Evolutionary conservation across 2,113 vertebrate genomes (phyloP).

Genomic region (Calypte anna): DNA sequence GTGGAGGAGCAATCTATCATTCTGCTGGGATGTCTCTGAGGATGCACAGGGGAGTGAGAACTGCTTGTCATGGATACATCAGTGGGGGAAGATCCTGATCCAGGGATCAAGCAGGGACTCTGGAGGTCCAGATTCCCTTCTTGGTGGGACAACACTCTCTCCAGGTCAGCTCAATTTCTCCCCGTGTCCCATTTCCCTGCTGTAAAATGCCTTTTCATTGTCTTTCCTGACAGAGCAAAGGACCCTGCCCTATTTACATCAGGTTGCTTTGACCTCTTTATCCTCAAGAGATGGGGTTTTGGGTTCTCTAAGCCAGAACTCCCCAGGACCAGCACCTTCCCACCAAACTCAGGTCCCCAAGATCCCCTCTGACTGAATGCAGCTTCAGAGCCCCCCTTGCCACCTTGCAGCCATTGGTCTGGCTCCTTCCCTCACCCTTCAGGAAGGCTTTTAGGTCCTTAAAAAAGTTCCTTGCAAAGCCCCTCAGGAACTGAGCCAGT

Average conservation of each 20-base stretch:
- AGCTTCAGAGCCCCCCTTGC: neutral
- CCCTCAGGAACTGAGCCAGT: neutral
- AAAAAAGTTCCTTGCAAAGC: neutral
- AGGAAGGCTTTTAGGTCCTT: neutral
- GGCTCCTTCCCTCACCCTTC: neutral
- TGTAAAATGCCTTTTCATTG: neutral
- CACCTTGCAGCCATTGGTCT: fast-evolving
- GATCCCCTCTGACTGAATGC: fast-evolving
- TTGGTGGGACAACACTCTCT: neutral
- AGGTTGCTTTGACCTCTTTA: neutral
- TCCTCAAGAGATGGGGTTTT: fast-evolving
- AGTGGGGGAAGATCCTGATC: neutral
- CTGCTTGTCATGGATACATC: neutral
- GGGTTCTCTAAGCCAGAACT: neutral
- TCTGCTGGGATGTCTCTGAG: neutral
- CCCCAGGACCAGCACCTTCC: fast-evolving
- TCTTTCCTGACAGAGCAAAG: fast-evolving
- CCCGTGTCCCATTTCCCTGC: neutral
- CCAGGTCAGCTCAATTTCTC: neutral
- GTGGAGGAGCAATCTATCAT: neutral
- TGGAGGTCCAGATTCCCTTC: neutral
- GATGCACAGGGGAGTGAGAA: neutral
- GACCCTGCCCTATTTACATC: neutral
- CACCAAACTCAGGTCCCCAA: fast-evolving
- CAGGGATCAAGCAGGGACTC: neutral